Conservation (phyloP, 2,113 vertebrate species). For the Carassius carassius region DNA sequence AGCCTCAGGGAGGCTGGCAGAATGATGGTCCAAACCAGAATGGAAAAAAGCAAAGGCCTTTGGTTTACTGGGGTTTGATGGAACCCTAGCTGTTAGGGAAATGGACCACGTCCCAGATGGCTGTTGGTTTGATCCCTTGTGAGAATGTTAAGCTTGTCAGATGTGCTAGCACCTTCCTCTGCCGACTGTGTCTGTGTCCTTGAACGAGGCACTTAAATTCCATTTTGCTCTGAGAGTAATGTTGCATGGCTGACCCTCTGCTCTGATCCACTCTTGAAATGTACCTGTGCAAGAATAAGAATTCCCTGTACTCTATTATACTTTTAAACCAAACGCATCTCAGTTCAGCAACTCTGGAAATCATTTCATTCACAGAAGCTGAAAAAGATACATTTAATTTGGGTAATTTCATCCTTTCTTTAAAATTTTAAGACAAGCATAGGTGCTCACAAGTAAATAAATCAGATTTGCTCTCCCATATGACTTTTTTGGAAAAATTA, state of each 20-base stretch:
- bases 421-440: not conserved
- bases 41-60: not conserved
- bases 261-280: conserved; percentile 1
- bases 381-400: not conserved
- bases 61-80: conserved; percentile 16
- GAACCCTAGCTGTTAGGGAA: conserved; percentile 39
- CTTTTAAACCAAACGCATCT: not conserved
- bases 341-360: not conserved
- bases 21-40: not conserved
- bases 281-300: conserved; percentile 21
- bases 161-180: conserved; percentile 1
- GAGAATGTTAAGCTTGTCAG: conserved; percentile 7
- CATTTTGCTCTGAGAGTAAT: conserved; percentile 38
- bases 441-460: not conserved
- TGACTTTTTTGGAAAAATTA: not conserved
- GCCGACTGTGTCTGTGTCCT: conserved; percentile 11
- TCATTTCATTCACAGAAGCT: not conserved
- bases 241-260: conserved; percentile 22
- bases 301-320: not conserved
- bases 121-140: conserved; percentile 30
- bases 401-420: not conserved
- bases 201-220: conserved; percentile 22
- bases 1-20: not conserved
- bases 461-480: not conserved
- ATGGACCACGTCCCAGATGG: conserved; percentile 38